Conservation (phyloP, 2,888 invertebrate species). For the Alcis repandata region DNA sequence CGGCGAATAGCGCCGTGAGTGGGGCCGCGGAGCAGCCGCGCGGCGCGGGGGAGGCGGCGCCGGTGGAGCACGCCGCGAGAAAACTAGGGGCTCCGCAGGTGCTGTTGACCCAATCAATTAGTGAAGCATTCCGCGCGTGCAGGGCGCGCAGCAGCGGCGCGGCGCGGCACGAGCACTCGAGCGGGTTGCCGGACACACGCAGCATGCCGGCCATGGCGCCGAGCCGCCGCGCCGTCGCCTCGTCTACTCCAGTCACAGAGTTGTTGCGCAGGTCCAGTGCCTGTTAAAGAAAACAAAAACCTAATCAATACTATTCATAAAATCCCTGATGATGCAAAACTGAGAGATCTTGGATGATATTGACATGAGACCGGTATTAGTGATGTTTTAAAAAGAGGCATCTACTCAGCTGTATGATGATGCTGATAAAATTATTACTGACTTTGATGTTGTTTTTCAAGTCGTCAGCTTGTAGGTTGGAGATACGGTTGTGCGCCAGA, state of each 20-base stretch:
- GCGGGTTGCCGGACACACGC: conserved; percentile 1
- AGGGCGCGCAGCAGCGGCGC: neutral
- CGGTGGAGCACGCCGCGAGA: no score
- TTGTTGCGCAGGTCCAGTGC: conserved; percentile 2
- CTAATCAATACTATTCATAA: no score
- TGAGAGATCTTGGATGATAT: no score
- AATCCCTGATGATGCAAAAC: no score
- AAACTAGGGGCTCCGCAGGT: no score
- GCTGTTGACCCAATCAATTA: no score
- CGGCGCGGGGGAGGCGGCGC: no score
- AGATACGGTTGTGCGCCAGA: conserved; percentile 38
- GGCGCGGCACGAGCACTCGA: neutral
- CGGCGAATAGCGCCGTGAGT: no score
- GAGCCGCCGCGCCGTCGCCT: neutral
- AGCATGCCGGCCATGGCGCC: neutral
- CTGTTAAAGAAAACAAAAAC: neutral
- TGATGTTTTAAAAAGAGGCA: no score
- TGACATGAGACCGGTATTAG: no score
- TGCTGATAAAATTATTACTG: neutral
- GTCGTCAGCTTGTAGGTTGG: neutral
- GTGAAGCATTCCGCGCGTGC: neutral
- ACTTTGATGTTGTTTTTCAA: neutral
- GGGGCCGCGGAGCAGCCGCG: no score
- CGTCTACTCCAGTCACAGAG: neutral
- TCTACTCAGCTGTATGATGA: no score